Percentiles rank a stretch among this genome's conserved stretches.
Conservation (phyloP, 2,113 vertebrate genomes). For the Mobula birostris region DNA sequence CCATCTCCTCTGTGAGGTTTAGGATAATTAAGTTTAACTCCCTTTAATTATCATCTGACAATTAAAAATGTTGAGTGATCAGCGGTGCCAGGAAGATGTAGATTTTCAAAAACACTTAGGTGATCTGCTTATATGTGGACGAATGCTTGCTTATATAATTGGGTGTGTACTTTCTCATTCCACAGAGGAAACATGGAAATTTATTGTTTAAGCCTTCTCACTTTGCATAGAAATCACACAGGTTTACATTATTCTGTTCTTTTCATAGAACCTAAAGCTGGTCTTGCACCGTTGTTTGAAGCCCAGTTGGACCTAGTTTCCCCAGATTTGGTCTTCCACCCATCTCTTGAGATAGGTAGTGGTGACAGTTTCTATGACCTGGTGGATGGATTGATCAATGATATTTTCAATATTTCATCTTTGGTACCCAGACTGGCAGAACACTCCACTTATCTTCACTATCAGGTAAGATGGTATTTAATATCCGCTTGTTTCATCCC, state of each 20-base stretch:
- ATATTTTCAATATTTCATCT: constrained; percentile 67
- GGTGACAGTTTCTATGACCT: constrained; percentile 64
- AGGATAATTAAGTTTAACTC: no score
- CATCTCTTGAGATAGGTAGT: constrained; percentile 65
- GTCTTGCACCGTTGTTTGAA: constrained; percentile 70
- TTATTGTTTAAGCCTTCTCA: not conserved
- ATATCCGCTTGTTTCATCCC: not conserved
- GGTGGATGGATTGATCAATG: constrained; percentile 65
- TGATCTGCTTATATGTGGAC: not conserved
- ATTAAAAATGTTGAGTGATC: not conserved
- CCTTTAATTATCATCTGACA: not conserved
- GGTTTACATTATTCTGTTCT: constrained; percentile 31
- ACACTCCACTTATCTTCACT: constrained; percentile 58
- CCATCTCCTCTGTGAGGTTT: no score
- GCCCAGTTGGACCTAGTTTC: constrained; percentile 67
- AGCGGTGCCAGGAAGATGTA: not conserved
- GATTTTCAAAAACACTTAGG: not conserved
- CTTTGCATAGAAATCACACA: not conserved
- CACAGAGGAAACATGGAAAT: not conserved
- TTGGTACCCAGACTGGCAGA: constrained; percentile 68
- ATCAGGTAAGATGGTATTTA: constrained; percentile 67
- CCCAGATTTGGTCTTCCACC: constrained; percentile 76
- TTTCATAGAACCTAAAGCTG: constrained; percentile 60
- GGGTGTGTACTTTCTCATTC: not conserved
- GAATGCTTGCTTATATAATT: not conserved